Evolutionary conservation across 2,888 invertebrate genomes (phyloP), one percentile per base, ranked within the genome.

Genomic region (Eledone cirrhosa): DNA sequence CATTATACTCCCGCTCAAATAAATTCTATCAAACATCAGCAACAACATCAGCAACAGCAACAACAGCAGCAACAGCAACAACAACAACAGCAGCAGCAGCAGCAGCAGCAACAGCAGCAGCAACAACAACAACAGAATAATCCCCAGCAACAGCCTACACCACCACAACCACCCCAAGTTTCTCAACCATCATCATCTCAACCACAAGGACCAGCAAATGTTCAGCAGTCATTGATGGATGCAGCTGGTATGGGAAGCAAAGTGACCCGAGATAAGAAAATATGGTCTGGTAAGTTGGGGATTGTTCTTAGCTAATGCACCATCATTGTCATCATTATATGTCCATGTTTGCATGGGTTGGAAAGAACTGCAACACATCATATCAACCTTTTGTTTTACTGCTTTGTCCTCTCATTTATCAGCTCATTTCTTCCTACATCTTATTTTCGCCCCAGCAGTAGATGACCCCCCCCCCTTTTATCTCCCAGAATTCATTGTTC

Each of bases 81-180:
- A 33, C 83, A 80, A 48, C 80, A 80, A 27, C 80, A 77, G 31
- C 81, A 80, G 14, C 83, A 81, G 69, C 81, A 81, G 77, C 53
- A 59, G 48, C 80, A 74, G n/a, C 81, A 80, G 48, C 75, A 78
- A 19, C 83, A 81, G 41, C 79, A 78, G 48, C 80, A 81, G 31
- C 78, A 78, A 22, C 74, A 78, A 67, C 67, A 67, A 8, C 65
- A 69, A 33, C 63, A 63, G 16, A 75, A 67, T 67, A 48, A 81
- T 81, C 80, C 79, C 76, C 11, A 69, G 81, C 47, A 48, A 29
- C 77, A 65, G 19, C 76, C 72, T 47, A 78, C 48, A 24, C 72
- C 27, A 47, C 67, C 47, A 48, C 33, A 29, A 31, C 72, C 19
- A 19, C 53, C 31, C 1, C 69, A 59, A 48, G 48, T 41, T 11